Evolutionary conservation across 2,113 vertebrate species (phyloP).

Genomic region (Menidia beryllina): DNA sequence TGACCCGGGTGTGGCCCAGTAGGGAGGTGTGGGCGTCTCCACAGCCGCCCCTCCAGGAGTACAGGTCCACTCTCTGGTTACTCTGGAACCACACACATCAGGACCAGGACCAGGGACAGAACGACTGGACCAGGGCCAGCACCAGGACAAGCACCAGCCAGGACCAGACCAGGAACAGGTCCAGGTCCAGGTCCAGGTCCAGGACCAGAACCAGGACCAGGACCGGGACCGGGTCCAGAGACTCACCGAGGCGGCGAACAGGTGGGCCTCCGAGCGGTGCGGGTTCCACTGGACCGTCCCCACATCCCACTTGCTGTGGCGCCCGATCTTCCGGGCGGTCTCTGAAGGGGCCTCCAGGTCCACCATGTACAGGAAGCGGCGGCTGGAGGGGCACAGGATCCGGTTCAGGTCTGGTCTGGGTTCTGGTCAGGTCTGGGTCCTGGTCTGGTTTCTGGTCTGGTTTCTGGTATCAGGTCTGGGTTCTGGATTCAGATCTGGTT

Average conservation of each 20-base stretch:
- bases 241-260: conserved; percentile 94
- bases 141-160: no score
- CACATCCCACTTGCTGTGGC: conserved; percentile 99
- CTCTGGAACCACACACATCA: conserved; percentile 81
- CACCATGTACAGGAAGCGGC: conserved; percentile 94
- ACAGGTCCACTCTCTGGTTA: conserved; percentile 96
- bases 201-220: no score
- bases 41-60: conserved; percentile 92
- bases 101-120: no score
- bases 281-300: conserved; percentile 98
- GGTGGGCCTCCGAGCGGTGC: conserved; percentile 86
- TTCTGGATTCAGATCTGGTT: no score
- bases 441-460: no score
- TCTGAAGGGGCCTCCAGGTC: conserved; percentile 92
- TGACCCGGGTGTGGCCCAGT: conserved; percentile 96
- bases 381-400: conserved; percentile 78
- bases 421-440: conserved; percentile 68
- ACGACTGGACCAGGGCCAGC: no score
- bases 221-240: no score
- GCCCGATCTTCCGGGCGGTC: conserved; percentile 90
- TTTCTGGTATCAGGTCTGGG: conserved; percentile 64
- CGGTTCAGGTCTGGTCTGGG: no score
- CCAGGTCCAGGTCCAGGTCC: no score
- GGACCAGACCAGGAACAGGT: no score
- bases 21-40: conserved; percentile 92